Conservation (phyloP, 2,113 vertebrate species). For the Pogona vitticeps region DNA sequence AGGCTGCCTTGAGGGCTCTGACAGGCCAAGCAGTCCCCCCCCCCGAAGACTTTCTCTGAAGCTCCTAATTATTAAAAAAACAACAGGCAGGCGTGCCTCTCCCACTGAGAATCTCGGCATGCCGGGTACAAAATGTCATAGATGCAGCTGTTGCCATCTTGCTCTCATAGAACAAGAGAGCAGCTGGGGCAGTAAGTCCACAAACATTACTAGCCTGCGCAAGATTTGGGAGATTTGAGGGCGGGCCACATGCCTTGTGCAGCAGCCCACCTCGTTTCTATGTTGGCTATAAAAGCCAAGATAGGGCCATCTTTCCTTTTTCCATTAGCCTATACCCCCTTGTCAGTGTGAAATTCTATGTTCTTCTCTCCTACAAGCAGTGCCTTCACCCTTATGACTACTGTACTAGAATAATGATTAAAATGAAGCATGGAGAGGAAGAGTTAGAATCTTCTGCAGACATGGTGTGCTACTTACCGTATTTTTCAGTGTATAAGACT, state of each 20-base stretch:
- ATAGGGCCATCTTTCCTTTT: background rate
- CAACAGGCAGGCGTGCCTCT: background rate
- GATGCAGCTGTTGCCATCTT: background rate
- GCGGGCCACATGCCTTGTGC: background rate
- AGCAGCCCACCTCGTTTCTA: background rate
- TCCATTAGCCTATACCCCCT: background rate
- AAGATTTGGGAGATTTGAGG: background rate
- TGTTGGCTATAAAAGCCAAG: background rate
- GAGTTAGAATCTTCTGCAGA: background rate
- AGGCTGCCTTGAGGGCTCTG: constrained; percentile 51
- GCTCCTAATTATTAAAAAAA: constrained; percentile 21
- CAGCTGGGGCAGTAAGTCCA: background rate
- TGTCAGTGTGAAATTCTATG: background rate
- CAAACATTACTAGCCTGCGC: too few relatives aligned
- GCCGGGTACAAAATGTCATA: background rate
- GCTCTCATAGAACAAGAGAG: background rate
- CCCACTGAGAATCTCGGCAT: background rate
- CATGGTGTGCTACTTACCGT: background rate
- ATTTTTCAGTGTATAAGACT: too few relatives aligned
- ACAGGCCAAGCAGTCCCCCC: background rate
- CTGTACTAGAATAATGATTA: background rate
- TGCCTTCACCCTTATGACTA: background rate
- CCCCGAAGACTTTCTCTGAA: background rate
- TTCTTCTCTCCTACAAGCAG: background rate
- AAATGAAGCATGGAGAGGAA: background rate